phyloP scores from a whole-genome alignment of 1,140 invertebrate genomes.

The Sinonovacula constricta region DNA sequence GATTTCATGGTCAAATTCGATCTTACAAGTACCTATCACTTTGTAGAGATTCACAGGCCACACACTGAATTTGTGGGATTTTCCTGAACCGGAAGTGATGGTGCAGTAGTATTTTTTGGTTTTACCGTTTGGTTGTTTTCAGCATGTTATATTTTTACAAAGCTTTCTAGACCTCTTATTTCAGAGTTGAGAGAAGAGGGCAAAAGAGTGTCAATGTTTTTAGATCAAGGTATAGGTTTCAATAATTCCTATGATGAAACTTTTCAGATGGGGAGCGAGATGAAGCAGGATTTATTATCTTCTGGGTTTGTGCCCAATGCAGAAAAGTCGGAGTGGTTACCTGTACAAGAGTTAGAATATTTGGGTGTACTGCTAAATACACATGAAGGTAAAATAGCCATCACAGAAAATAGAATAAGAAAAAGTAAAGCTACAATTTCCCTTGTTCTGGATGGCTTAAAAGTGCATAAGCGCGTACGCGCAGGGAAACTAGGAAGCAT shows the following conservation, averaged over 20 bases:
- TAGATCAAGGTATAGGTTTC: conserved; percentile 20
- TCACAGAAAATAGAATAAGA: neutral
- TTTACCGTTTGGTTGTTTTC: conserved; percentile 29
- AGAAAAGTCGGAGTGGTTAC: too few relatives aligned
- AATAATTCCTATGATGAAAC: neutral
- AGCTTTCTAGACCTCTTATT: conserved; percentile 17
- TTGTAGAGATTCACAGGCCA: neutral
- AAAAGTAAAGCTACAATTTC: neutral
- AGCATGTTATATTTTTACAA: conserved; percentile 35
- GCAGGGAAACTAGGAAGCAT: neutral
- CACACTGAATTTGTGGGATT: conserved; percentile 1
- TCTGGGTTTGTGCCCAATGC: too few relatives aligned
- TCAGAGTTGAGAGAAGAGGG: conserved; percentile 16
- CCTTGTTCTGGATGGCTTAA: neutral
- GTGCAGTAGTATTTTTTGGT: conserved; percentile 33
- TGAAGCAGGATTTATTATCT: too few relatives aligned
- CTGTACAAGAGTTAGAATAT: too few relatives aligned
- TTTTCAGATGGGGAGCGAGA: too few relatives aligned
- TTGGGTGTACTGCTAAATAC: neutral
- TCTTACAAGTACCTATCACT: too few relatives aligned
- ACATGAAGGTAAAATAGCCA: neutral
- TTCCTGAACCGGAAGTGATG: neutral
- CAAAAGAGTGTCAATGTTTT: conserved; percentile 9
- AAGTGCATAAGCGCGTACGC: neutral
- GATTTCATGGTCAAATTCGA: too few relatives aligned